phyloP scores from a whole-genome alignment of 1,140 invertebrate species.

The Metaphire vulgaris region DNA sequence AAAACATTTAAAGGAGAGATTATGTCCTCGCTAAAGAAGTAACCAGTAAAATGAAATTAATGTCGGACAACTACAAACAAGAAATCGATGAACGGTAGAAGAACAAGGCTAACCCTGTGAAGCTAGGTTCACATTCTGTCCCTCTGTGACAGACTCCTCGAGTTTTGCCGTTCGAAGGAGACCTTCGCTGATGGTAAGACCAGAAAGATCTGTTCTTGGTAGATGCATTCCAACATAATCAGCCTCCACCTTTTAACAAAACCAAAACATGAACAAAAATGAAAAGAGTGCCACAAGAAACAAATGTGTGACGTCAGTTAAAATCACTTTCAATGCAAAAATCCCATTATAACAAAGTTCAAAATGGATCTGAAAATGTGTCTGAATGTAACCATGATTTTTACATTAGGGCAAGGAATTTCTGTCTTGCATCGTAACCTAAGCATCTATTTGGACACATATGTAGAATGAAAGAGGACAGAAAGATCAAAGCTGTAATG shows the following conservation, averaged over 20 bases:
- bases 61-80: background rate
- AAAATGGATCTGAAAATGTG: too few species aligned
- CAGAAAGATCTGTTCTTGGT: background rate
- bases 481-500: too few species aligned
- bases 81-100: too few species aligned
- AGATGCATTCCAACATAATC: background rate
- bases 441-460: too few species aligned
- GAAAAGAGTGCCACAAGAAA: too few species aligned
- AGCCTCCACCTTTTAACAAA: background rate
- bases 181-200: conserved; percentile 32
- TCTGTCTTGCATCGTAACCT: too few species aligned
- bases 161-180: conserved; percentile 41
- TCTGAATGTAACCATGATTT: too few species aligned
- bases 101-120: conserved; percentile 43
- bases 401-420: too few species aligned
- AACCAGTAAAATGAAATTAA: background rate
- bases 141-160: conserved; percentile 46
- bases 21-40: background rate
- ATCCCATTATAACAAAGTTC: too few species aligned
- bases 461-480: too few species aligned
- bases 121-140: conserved; percentile 36
- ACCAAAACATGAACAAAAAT: background rate
- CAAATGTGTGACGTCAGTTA: too few species aligned
- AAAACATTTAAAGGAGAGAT: background rate
- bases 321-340: too few species aligned